Percentiles rank a stretch among this genome's conserved stretches.
phyloP scores from a whole-genome alignment of 2,888 invertebrate species.

The Eumacrocentrus americanus region DNA sequence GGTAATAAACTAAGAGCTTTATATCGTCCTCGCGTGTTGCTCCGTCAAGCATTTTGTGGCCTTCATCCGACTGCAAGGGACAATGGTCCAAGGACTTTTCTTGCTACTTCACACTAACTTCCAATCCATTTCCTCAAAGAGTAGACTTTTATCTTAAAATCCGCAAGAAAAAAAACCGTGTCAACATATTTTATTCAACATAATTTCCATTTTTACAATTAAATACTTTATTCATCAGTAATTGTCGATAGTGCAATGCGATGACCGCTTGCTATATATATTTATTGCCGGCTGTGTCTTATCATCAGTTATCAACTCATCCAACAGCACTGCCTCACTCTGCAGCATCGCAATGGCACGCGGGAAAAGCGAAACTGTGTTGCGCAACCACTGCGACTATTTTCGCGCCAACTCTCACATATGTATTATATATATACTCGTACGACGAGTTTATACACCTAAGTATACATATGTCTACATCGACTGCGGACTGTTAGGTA shows the following conservation, averaged over 20 bases:
- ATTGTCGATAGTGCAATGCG: background rate
- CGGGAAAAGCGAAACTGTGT: conserved; percentile 3
- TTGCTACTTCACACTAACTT: background rate
- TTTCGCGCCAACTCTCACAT: background rate
- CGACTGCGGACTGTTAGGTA: background rate
- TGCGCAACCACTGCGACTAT: conserved; percentile 1
- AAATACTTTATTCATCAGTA: background rate
- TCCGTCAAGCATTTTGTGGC: background rate
- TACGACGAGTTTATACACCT: background rate
- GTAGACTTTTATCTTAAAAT: background rate
- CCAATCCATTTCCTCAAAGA: background rate
- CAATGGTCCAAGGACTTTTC: background rate
- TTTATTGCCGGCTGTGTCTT: conserved; percentile 42
- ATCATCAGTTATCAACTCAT: conserved; percentile 47
- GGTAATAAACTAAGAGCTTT: background rate
- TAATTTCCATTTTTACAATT: background rate
- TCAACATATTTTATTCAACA: background rate
- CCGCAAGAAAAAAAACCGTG: background rate
- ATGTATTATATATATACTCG: background rate
- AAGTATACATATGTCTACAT: background rate
- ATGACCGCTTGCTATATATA: conserved; percentile 1
- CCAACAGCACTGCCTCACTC: conserved; percentile 37
- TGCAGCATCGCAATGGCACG: conserved; percentile 16
- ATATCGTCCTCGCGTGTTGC: background rate
- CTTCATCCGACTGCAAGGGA: background rate